phyloP scores from a whole-genome alignment of 2,888 invertebrate species.

The Sphinx pinastri region DNA sequence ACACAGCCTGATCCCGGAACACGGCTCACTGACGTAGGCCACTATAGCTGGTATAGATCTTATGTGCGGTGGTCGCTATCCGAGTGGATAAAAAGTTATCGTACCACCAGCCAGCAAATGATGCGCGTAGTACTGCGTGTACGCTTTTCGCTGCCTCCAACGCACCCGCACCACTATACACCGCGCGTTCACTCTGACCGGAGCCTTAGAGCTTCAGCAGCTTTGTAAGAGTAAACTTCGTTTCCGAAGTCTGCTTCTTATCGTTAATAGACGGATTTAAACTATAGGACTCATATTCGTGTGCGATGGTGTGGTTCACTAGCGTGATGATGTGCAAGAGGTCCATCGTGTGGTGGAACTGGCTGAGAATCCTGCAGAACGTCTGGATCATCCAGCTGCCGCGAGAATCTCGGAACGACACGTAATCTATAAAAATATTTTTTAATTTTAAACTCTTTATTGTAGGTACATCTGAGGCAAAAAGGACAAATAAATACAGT shows the following conservation, averaged over 20 bases:
- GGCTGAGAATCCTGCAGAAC: conserved; percentile 55
- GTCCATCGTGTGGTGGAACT: conserved; percentile 49
- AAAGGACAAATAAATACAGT: no score
- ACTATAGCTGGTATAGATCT: no score
- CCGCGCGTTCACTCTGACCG: no score
- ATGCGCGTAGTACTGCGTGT: no score
- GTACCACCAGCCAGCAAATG: no score
- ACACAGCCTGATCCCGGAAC: no score
- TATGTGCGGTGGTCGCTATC: no score
- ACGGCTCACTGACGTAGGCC: no score
- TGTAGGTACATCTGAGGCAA: no score
- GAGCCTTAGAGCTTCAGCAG: conserved; percentile 26
- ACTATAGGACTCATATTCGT: conserved; percentile 50
- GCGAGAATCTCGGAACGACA: conserved; percentile 55
- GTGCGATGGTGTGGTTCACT: conserved; percentile 55
- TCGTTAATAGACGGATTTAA: conserved; percentile 45
- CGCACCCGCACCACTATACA: no score
- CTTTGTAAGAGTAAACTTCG: conserved; percentile 64
- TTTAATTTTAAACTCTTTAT: neutral
- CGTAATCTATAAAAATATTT: conserved; percentile 50
- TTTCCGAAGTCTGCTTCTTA: conserved; percentile 69
- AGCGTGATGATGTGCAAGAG: conserved; percentile 61
- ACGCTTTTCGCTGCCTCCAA: no score
- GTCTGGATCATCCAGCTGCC: conserved; percentile 71
- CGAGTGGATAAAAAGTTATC: no score